phyloP scores from a whole-genome alignment of 2,113 vertebrate species.

The Chrysochloris asiatica region DNA sequence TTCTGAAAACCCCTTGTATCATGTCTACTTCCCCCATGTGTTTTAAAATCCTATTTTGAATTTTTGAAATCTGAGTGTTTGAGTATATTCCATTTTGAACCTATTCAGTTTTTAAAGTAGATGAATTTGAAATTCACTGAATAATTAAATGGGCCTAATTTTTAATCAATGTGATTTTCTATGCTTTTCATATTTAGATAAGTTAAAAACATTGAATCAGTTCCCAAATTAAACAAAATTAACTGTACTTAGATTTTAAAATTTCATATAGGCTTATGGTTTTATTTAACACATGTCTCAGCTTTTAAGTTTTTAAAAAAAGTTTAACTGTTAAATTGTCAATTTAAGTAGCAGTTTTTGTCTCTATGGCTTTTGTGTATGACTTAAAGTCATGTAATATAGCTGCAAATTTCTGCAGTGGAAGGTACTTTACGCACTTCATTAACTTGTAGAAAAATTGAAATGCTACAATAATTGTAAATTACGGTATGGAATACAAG shows the following conservation, averaged over 20 bases:
- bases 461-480: constrained; percentile 77
- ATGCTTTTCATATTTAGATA: constrained; percentile 68
- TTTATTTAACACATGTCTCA: constrained; percentile 47
- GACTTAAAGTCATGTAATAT: constrained; percentile 76
- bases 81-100: constrained; percentile 62
- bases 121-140: constrained; percentile 69
- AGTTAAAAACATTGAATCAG: constrained; percentile 74
- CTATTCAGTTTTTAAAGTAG: constrained; percentile 59
- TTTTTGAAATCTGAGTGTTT: not conserved
- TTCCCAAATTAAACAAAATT: constrained; percentile 68
- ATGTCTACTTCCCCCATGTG: not conserved
- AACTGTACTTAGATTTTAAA: constrained; percentile 63
- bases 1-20: too few species aligned
- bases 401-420: constrained; percentile 73
- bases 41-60: not conserved
- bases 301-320: constrained; percentile 43
- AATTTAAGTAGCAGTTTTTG: constrained; percentile 75
- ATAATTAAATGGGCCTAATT: constrained; percentile 74
- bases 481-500: constrained; percentile 68
- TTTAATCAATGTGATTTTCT: constrained; percentile 77
- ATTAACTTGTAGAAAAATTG: constrained; percentile 71
- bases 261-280: constrained; percentile 19
- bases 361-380: constrained; percentile 71
- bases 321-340: constrained; percentile 70
- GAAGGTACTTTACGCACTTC: constrained; percentile 64